Percentiles rank a stretch among this genome's conserved stretches.
These are phyloP conservation scores for Zaprionus davidi DNA, from an alignment of 1,140 invertebrate genomes.

Conservation along the genomic window DNA sequence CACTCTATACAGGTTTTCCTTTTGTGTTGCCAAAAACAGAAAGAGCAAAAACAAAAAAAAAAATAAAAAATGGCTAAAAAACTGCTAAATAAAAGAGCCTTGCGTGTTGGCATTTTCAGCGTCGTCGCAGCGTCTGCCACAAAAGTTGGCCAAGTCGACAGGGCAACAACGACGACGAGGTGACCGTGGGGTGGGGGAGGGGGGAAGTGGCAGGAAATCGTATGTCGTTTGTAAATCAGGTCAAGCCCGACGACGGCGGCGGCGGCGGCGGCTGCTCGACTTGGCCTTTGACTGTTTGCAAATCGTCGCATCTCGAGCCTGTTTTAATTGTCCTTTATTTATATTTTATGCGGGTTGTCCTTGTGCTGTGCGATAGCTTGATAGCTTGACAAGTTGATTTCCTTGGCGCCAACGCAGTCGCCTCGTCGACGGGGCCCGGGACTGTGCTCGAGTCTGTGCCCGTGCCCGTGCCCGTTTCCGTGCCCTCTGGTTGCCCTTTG, in stretches of 20 bases:
- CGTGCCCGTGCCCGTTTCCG: constrained; percentile 9
- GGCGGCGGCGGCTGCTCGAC: constrained; percentile 5
- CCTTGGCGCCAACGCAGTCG: constrained; percentile 57
- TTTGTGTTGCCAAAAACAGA: constrained; percentile 71
- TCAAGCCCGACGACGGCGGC: constrained; percentile 36
- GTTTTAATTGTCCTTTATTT: constrained; percentile 61
- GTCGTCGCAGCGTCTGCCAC: constrained; percentile 76
- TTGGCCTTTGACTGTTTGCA: constrained; percentile 36
- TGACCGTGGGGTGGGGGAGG: no score
- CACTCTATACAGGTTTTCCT: constrained; percentile 71
- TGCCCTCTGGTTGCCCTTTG: constrained; percentile 71
- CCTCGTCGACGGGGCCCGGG: not conserved
- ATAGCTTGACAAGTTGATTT: constrained; percentile 72
- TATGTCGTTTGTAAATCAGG: constrained; percentile 46
- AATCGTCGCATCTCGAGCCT: not conserved
- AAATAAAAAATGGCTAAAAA: constrained; percentile 32
- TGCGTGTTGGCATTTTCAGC: constrained; percentile 76
- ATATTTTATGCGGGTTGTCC: constrained; percentile 43
- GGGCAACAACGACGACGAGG: not conserved
- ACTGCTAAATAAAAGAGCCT: constrained; percentile 45
- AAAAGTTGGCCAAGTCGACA: constrained; percentile 52
- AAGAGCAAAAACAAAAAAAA: constrained; percentile 16
- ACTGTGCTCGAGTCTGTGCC: constrained; percentile 4
- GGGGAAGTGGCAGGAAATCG: constrained; percentile 36
- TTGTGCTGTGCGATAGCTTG: constrained; percentile 37